Conservation (phyloP, 2,797 vertebrate species). For the Alcedo atthis region DNA sequence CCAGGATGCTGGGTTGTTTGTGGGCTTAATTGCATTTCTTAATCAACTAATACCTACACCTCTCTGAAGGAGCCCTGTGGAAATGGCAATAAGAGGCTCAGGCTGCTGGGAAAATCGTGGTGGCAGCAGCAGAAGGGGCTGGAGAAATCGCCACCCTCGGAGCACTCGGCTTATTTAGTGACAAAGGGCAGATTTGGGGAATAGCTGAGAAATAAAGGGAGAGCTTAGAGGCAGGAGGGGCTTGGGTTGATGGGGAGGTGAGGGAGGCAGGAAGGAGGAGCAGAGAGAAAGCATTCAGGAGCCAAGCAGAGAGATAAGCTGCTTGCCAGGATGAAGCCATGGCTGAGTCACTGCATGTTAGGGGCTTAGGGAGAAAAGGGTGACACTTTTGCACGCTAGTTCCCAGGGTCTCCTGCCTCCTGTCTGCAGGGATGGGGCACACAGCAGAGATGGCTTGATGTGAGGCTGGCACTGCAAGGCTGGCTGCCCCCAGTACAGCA, state of each 20-base stretch:
- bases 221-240: not conserved
- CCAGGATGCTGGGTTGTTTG: not conserved
- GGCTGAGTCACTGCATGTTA: not conserved
- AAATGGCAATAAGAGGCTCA: not conserved
- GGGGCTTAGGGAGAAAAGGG: not conserved
- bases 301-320: not conserved
- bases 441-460: accelerated
- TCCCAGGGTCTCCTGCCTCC: not conserved
- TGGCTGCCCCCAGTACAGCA: not conserved
- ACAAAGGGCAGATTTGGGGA: not conserved
- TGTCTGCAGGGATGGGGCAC: accelerated
- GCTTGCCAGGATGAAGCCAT: not conserved
- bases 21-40: conserved; percentile 45
- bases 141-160: not conserved
- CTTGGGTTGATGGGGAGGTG: not conserved
- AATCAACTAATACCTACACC: not conserved
- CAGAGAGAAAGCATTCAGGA: not conserved
- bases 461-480: accelerated
- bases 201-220: not conserved
- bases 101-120: not conserved
- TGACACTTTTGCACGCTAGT: not conserved
- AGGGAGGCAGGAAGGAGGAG: not conserved
- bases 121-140: not conserved
- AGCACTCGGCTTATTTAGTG: not conserved
- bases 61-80: not conserved